Evolutionary conservation across 2,113 vertebrate species (phyloP).

Genomic region (Triplophysa rosa): DNA sequence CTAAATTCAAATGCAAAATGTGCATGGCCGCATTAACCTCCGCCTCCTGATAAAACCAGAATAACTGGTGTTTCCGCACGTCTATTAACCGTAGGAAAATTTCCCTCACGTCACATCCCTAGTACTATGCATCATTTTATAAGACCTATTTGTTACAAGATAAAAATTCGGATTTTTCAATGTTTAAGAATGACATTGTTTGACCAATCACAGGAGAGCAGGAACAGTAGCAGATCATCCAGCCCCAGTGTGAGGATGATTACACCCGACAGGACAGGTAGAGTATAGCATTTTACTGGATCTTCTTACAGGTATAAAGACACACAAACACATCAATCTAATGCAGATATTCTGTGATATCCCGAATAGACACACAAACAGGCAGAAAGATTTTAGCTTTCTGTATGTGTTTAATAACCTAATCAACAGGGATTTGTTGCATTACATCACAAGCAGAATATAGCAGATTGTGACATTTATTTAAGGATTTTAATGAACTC

Average conservation of each 20-base stretch:
- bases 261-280: slow-evolving; percentile 86
- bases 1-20: too few relatives aligned
- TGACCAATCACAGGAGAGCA: slow-evolving; percentile 80
- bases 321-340: not conserved
- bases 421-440: not conserved
- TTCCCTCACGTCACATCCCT: too few relatives aligned
- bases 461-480: not conserved
- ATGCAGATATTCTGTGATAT: not conserved
- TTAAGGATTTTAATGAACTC: not conserved
- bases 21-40: too few relatives aligned
- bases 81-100: too few relatives aligned
- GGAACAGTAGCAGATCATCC: slow-evolving; percentile 93
- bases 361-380: not conserved
- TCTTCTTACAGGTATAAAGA: slow-evolving; percentile 83
- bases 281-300: slow-evolving; percentile 80
- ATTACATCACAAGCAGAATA: not conserved
- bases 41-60: too few relatives aligned
- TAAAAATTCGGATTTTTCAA: not conserved
- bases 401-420: not conserved
- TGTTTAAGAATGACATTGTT: not conserved
- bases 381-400: not conserved
- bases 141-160: not conserved
- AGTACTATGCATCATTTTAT: too few relatives aligned
- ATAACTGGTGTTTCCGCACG: too few relatives aligned
- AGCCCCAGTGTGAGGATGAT: slow-evolving; percentile 97